These are phyloP conservation scores for Gymnoscelis rufifasciata DNA, from an alignment of 2,888 invertebrate genomes.

Conservation along the genomic window DNA sequence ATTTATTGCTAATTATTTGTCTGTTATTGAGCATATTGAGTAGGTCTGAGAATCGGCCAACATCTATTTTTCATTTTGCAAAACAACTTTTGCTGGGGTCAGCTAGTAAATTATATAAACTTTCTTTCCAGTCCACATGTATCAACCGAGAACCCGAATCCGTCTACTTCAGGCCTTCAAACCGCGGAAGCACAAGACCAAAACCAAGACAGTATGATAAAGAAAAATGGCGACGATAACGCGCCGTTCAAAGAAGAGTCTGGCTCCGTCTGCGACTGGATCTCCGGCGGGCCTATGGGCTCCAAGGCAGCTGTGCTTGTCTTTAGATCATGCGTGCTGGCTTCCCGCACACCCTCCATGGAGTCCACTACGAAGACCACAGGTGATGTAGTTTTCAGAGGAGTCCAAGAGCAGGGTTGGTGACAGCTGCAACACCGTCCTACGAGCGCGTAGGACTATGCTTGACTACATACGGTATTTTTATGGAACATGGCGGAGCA, in stretches of 20 bases:
- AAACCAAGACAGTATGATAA: conserved; percentile 60
- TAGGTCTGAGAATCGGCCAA: too few species aligned
- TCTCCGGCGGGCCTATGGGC: conserved; percentile 80
- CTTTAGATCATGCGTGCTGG: conserved; percentile 83
- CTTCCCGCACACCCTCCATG: conserved; percentile 63
- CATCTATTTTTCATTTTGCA: too few species aligned
- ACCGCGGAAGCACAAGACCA: conserved; percentile 32
- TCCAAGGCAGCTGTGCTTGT: conserved; percentile 82
- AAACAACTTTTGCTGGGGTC: too few species aligned
- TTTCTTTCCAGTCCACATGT: conserved; percentile 72
- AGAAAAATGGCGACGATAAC: conserved; percentile 51
- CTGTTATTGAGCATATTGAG: too few species aligned
- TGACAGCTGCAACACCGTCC: too few species aligned
- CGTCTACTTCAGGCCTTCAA: conserved; percentile 72
- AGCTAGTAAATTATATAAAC: too few species aligned
- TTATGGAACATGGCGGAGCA: too few species aligned
- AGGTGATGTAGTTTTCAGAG: too few species aligned
- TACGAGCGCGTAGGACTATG: too few species aligned
- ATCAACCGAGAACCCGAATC: conserved; percentile 65
- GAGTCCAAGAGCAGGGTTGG: too few species aligned
- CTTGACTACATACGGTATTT: too few species aligned
- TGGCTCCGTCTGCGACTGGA: conserved; percentile 69
- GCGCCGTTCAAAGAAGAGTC: conserved; percentile 49
- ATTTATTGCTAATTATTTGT: too few species aligned
- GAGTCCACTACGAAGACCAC: conserved; percentile 65